Evolutionary conservation across 2,797 vertebrate genomes (phyloP).

Genomic region (Florisuga fusca): DNA sequence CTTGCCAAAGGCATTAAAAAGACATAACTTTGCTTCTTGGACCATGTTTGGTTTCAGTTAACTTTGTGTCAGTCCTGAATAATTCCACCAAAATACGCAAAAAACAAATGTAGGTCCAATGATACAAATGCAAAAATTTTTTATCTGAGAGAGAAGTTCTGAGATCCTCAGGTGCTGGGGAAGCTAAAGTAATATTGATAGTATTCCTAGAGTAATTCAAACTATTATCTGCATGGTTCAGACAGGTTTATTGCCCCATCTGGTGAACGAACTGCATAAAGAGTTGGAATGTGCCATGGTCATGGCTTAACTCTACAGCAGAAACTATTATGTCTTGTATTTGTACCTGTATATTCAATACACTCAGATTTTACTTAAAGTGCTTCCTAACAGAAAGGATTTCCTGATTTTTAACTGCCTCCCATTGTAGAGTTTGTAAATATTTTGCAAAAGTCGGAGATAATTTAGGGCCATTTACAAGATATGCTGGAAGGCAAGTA

Average conservation of each 20-base stretch:
- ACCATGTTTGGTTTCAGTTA: background rate
- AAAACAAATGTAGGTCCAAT: background rate
- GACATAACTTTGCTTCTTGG: background rate
- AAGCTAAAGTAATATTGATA: background rate
- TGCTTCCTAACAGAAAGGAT: background rate
- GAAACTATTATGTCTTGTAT: accelerated
- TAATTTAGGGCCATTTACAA: background rate
- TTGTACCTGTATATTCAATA: background rate
- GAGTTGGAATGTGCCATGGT: accelerated
- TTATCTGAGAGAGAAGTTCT: background rate
- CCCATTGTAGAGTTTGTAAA: background rate
- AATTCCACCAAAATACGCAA: background rate
- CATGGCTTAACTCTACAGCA: background rate
- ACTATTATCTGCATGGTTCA: background rate
- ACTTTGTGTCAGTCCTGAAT: background rate
- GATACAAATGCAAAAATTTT: background rate
- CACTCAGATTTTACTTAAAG: accelerated
- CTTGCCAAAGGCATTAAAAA: background rate
- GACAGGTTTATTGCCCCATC: background rate
- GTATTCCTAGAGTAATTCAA: background rate
- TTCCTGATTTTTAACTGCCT: background rate
- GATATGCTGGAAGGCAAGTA: background rate
- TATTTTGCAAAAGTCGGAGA: background rate
- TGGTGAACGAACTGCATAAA: background rate
- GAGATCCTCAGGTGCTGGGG: background rate